Evolutionary conservation across 2,797 vertebrate genomes (phyloP).

Genomic region (Sebastes oblongus): DNA sequence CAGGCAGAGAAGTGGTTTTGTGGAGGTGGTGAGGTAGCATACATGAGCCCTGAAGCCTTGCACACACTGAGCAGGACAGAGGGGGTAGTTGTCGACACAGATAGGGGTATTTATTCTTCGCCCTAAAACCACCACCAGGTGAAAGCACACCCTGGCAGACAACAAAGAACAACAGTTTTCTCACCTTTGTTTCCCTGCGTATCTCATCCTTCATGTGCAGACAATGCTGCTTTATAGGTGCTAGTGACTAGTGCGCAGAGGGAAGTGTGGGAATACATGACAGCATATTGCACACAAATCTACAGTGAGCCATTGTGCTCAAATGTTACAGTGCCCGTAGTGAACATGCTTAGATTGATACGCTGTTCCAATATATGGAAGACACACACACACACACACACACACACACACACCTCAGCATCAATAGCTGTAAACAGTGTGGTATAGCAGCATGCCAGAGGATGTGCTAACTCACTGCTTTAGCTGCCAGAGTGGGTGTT

Average conservation of each 20-base stretch:
- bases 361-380: neutral
- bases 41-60: conserved; percentile 61
- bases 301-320: conserved; percentile 42
- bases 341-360: conserved; percentile 20
- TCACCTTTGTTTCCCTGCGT: conserved; percentile 31
- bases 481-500: conserved; percentile 75
- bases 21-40: conserved; percentile 37
- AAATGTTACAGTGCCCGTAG: neutral
- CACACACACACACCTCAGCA: conserved; percentile 26
- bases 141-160: conserved; percentile 64
- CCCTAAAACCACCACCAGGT: conserved; percentile 70
- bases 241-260: conserved; percentile 6
- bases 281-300: neutral
- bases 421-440: conserved; percentile 52
- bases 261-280: conserved; percentile 24
- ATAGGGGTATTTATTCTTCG: conserved; percentile 69
- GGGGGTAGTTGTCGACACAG: conserved; percentile 24
- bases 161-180: conserved; percentile 64
- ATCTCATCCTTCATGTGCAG: conserved; percentile 29
- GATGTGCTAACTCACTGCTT: conserved; percentile 78
- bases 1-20: conserved; percentile 9
- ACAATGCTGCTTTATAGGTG: conserved; percentile 66
- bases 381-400: neutral
- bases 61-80: conserved; percentile 36
- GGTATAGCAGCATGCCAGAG: conserved; percentile 71